These are phyloP conservation scores for Rousettus madagascariensis DNA, from an alignment of 2,797 vertebrate genomes.

Conservation along the genomic window DNA sequence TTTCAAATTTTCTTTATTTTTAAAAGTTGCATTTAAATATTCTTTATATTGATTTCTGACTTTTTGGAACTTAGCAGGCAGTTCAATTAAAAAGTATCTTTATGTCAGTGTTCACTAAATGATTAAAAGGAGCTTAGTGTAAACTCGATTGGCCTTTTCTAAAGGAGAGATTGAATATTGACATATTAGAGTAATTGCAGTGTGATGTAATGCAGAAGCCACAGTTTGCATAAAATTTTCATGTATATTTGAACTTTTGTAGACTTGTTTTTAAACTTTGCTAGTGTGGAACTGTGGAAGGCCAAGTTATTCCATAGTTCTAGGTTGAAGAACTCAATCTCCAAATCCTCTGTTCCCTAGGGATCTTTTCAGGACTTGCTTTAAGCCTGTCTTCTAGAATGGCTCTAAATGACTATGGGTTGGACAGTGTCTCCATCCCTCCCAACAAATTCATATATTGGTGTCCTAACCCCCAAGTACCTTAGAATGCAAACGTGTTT, in stretches of 20 bases:
- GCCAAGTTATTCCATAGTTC: not conserved
- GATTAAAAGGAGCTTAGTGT: not conserved
- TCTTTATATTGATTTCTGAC: not conserved
- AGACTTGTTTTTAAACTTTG: not conserved
- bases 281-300: not conserved
- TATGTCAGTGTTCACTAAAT: not conserved
- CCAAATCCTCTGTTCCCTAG: not conserved
- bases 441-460: not conserved
- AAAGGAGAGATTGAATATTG: not conserved
- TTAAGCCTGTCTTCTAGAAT: not conserved
- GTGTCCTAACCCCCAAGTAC: not conserved
- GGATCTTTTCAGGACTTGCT: not conserved
- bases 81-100: not conserved
- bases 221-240: not conserved
- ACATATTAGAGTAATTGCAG: not conserved
- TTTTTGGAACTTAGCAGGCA: not conserved
- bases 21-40: not conserved
- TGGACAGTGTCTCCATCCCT: not conserved
- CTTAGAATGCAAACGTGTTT: not conserved
- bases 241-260: not conserved
- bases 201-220: not conserved
- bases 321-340: not conserved
- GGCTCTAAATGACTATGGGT: not conserved
- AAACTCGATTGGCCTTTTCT: not conserved
- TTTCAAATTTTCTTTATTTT: not conserved